A percentile compares a stretch with the other conserved stretches of the same genome.
Conservation (phyloP, 2,797 vertebrate species). For the Oryzias dopingdopingensis region DNA sequence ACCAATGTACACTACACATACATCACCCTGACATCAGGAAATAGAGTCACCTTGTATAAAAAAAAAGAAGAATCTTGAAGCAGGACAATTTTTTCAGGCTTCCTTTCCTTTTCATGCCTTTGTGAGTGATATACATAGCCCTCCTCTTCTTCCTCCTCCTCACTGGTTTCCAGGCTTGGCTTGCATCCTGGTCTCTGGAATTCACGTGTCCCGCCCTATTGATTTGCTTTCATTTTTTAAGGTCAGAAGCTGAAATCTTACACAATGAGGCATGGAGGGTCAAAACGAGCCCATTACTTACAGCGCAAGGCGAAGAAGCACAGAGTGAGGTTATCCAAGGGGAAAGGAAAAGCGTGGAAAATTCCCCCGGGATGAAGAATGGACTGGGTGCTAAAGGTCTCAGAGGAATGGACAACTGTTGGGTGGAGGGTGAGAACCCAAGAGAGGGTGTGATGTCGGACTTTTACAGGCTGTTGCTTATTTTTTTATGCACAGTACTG, state of each 20-base stretch:
- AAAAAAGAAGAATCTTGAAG: too few species aligned
- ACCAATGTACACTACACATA: too few species aligned
- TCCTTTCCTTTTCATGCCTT: constrained; percentile 39
- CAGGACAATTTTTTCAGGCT: too few species aligned
- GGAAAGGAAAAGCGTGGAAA: constrained; percentile 31
- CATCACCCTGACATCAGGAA: too few species aligned
- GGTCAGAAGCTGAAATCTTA: constrained; percentile 78
- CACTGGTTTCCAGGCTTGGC: constrained; percentile 59
- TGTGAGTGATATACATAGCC: constrained; percentile 35
- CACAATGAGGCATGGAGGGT: constrained; percentile 75
- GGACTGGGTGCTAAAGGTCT: constrained; percentile 40
- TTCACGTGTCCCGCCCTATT: constrained; percentile 69
- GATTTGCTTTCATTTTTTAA: constrained; percentile 80
- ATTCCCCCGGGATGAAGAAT: constrained; percentile 45
- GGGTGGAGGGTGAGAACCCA: constrained; percentile 4
- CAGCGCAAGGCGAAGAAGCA: constrained; percentile 51
- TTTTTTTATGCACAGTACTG: background rate
- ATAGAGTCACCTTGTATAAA: too few species aligned
- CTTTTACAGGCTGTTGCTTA: background rate
- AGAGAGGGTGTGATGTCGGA: constrained; percentile 12
- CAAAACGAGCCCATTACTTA: constrained; percentile 72
- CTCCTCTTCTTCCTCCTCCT: constrained; percentile 28
- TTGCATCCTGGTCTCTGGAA: constrained; percentile 68
- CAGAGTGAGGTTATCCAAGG: constrained; percentile 52
- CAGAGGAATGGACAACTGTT: constrained; percentile 14